Evolutionary conservation across 37 sponge, comb jelly and placozoan genomes (phyloP).

Genomic region (Beroe forskalii): DNA sequence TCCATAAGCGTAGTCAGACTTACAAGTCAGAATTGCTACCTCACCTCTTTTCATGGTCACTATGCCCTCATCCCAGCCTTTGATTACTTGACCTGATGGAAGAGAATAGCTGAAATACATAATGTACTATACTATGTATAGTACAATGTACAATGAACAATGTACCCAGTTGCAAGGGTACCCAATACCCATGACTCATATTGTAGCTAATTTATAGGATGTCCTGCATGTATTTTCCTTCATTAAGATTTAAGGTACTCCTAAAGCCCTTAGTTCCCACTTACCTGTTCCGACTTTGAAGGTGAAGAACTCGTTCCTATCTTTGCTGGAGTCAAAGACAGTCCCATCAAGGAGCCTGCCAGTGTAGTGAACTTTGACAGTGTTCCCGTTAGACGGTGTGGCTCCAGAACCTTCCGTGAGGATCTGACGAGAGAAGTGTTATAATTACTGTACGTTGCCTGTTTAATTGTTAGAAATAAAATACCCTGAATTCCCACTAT

Average conservation of each 20-base stretch:
- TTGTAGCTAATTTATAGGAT: too few species aligned
- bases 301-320: slow-evolving; percentile 74
- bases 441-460: too few species aligned
- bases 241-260: too few species aligned
- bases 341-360: slow-evolving; percentile 85
- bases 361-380: slow-evolving; percentile 90
- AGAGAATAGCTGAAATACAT: neutral
- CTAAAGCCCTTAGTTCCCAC: too few species aligned
- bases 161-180: too few species aligned
- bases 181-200: too few species aligned
- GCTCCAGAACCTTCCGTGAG: slow-evolving; percentile 72
- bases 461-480: too few species aligned
- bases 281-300: slow-evolving; percentile 86
- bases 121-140: too few species aligned
- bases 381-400: slow-evolving; percentile 74
- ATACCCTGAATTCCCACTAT: too few species aligned
- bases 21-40: slow-evolving; percentile 81
- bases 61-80: slow-evolving; percentile 96
- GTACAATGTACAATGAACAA: slow-evolving; percentile 19
- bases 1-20: slow-evolving; percentile 91
- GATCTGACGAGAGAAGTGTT: too few species aligned
- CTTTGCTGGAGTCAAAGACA: slow-evolving; percentile 90
- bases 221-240: too few species aligned
- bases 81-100: slow-evolving; percentile 80
- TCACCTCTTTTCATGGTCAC: slow-evolving; percentile 90